phyloP scores from a whole-genome alignment of 2,113 vertebrate genomes.

The Mixornis gularis region DNA sequence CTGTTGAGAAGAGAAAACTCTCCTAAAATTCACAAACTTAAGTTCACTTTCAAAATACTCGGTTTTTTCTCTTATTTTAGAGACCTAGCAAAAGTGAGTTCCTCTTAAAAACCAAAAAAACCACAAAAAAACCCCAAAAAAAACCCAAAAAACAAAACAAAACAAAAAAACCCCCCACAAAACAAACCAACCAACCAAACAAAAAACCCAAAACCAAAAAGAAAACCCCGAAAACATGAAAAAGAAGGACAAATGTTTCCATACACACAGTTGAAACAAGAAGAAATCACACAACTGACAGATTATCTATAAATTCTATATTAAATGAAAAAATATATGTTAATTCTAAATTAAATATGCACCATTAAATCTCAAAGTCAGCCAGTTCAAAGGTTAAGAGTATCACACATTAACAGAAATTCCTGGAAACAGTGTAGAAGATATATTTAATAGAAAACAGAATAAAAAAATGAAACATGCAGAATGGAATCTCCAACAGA shows the following conservation, averaged over 20 bases:
- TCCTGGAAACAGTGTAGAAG: neutral
- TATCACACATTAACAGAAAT: neutral
- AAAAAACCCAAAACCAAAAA: no score
- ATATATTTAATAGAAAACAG: neutral
- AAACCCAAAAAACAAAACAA: no score
- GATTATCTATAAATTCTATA: neutral
- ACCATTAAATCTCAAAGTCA: neutral
- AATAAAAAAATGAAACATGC: neutral
- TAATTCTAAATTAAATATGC: neutral
- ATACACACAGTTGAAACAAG: neutral
- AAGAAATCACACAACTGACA: neutral
- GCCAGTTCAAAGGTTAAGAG: neutral
- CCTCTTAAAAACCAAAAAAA: neutral
- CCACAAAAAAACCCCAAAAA: no score
- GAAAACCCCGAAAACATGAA: neutral
- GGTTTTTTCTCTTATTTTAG: neutral
- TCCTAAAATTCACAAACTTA: neutral
- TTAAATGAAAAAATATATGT: neutral
- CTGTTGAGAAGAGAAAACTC: neutral
- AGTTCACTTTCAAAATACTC: neutral
- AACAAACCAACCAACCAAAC: no score
- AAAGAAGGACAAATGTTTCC: neutral
- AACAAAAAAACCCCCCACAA: no score
- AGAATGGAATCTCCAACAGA: neutral
- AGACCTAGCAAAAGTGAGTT: accelerated